phyloP scores from a whole-genome alignment of 2,113 vertebrate species.

The Origma solitaria region DNA sequence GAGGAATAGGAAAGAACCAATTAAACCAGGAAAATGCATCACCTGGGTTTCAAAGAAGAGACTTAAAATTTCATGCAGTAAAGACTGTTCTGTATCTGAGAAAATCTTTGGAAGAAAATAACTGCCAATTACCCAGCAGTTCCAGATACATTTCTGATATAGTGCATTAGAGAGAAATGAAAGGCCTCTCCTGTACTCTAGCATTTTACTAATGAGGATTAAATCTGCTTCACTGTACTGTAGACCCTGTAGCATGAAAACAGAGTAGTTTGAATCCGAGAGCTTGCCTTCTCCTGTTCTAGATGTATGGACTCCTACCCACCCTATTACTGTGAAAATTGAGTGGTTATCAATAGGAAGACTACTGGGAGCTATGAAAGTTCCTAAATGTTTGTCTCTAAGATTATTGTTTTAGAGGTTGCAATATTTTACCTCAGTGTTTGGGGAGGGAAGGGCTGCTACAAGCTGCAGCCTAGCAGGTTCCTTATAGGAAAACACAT shows the following conservation, averaged over 20 bases:
- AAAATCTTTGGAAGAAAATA: neutral
- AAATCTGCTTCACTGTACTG: neutral
- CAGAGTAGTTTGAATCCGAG: neutral
- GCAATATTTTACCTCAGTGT: neutral
- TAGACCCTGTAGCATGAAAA: neutral
- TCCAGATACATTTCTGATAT: neutral
- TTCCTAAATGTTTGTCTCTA: neutral
- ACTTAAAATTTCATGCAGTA: neutral
- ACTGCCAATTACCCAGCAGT: neutral
- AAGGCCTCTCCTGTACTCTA: neutral
- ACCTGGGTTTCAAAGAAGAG: neutral
- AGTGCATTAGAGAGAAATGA: neutral
- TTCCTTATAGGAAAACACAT: neutral
- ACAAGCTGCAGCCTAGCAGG: neutral
- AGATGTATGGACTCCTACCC: neutral
- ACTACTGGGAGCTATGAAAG: neutral
- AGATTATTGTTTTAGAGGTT: neutral
- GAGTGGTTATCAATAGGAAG: neutral
- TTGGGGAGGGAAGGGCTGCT: neutral
- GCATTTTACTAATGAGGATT: neutral
- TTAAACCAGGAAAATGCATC: neutral
- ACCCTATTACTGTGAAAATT: neutral
- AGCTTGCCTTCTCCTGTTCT: neutral
- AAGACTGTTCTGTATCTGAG: neutral
- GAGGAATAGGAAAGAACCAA: neutral